Conservation (phyloP, 2,888 invertebrate genomes). For the Thera britannica region DNA sequence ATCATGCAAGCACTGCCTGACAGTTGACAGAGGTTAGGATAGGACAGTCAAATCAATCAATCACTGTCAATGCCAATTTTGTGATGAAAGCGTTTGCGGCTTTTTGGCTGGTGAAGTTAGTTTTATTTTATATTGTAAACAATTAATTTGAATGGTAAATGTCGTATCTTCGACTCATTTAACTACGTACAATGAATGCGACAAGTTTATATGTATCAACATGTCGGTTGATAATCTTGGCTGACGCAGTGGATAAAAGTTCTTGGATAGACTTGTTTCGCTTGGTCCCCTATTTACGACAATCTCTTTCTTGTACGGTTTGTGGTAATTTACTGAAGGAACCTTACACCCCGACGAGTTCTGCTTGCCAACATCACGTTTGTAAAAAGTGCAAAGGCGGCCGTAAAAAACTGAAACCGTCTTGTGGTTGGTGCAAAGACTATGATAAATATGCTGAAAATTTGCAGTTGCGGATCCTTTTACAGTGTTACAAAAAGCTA, state of each 20-base stretch:
- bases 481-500: conserved; percentile 95
- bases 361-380: conserved; percentile 94
- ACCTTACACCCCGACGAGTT: conserved; percentile 91
- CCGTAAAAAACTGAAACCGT: conserved; percentile 92
- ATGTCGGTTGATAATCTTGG: conserved; percentile 91
- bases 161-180: conserved; percentile 50
- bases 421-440: conserved; percentile 94
- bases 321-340: conserved; percentile 93
- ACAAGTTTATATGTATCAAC: conserved; percentile 93
- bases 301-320: conserved; percentile 95
- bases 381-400: conserved; percentile 94
- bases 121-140: conserved; percentile 74
- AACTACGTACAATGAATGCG: conserved; percentile 88
- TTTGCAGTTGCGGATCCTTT: conserved; percentile 90
- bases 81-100: conserved; percentile 65
- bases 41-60: neutral
- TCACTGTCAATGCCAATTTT: conserved; percentile 21
- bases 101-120: conserved; percentile 59
- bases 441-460: conserved; percentile 93
- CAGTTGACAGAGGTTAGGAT: no score
- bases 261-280: conserved; percentile 93
- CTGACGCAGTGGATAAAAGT: conserved; percentile 88
- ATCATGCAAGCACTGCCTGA: neutral
- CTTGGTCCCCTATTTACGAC: conserved; percentile 92
- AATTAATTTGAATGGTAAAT: conserved; percentile 54